phyloP scores from a whole-genome alignment of 2,888 invertebrate species.

The Toxonevra muliebris region DNA sequence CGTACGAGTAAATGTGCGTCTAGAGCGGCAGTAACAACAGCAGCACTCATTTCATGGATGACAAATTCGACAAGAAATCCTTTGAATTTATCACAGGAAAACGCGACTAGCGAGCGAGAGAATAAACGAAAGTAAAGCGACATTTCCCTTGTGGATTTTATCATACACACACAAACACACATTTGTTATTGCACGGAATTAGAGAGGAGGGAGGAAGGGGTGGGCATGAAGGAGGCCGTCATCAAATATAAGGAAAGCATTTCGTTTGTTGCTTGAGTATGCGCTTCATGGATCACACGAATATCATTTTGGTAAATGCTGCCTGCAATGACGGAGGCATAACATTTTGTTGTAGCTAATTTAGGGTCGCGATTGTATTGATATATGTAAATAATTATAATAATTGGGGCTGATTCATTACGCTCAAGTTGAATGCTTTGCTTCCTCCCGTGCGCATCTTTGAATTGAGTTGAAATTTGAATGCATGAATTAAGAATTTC shows the following conservation, averaged over 20 bases:
- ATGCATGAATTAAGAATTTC: too few species aligned
- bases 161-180: not conserved
- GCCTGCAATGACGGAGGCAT: conserved; percentile 11
- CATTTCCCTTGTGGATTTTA: conserved; percentile 22
- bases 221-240: not conserved
- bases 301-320: not conserved
- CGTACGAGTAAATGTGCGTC: not conserved
- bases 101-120: conserved; percentile 8
- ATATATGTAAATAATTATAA: conserved; percentile 33
- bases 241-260: not conserved
- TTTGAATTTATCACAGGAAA: conserved; percentile 43
- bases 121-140: not conserved
- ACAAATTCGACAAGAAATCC: conserved; percentile 47
- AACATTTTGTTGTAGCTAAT: conserved; percentile 35
- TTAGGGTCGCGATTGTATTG: conserved; percentile 31
- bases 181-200: not conserved
- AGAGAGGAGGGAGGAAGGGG: too few species aligned
- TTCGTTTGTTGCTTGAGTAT: conserved; percentile 17
- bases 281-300: conserved; percentile 19
- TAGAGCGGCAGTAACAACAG: conserved; percentile 23
- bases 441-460: too few species aligned
- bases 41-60: conserved; percentile 43
- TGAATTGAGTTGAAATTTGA: too few species aligned
- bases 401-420: conserved; percentile 27
- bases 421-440: not conserved